Percentiles rank a stretch among this genome's conserved stretches.
phyloP scores from a whole-genome alignment of 2,113 vertebrate genomes.

The Apus apus region DNA sequence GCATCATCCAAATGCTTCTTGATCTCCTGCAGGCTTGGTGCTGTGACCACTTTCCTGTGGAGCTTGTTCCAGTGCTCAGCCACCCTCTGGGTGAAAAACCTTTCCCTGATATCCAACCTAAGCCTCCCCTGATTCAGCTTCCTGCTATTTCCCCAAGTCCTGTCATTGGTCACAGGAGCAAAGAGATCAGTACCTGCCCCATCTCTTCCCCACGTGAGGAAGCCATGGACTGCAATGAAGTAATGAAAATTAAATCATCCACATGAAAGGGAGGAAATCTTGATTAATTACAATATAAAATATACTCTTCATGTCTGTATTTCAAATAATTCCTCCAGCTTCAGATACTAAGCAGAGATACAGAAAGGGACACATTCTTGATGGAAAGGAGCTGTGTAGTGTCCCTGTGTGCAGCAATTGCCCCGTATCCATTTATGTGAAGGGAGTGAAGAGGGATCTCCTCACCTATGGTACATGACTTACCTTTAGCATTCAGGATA shows the following conservation, averaged over 20 bases:
- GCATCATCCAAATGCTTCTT: too few relatives aligned
- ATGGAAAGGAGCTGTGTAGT: not conserved
- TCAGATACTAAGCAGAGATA: not conserved
- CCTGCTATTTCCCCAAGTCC: too few relatives aligned
- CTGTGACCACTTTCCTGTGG: too few relatives aligned
- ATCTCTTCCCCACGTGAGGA: too few relatives aligned
- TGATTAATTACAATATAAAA: not conserved
- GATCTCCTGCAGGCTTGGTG: too few relatives aligned
- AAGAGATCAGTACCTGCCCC: too few relatives aligned
- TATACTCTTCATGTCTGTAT: not conserved
- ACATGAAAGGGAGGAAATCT: not conserved
- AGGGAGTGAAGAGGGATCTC: not conserved
- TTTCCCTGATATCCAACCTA: too few relatives aligned
- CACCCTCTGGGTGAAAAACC: too few relatives aligned
- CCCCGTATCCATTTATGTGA: not conserved
- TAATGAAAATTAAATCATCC: not conserved
- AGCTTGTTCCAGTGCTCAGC: too few relatives aligned
- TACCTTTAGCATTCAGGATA: not conserved
- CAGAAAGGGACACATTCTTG: not conserved
- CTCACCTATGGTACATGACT: not conserved
- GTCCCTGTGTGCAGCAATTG: not conserved
- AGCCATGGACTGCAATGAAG: not conserved
- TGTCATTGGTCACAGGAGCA: too few relatives aligned
- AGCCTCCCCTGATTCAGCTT: too few relatives aligned
- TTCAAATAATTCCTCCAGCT: not conserved